A percentile compares a stretch with the other conserved stretches of the same genome.
Conservation (phyloP, 2,113 vertebrate species). For the Psophia crepitans region DNA sequence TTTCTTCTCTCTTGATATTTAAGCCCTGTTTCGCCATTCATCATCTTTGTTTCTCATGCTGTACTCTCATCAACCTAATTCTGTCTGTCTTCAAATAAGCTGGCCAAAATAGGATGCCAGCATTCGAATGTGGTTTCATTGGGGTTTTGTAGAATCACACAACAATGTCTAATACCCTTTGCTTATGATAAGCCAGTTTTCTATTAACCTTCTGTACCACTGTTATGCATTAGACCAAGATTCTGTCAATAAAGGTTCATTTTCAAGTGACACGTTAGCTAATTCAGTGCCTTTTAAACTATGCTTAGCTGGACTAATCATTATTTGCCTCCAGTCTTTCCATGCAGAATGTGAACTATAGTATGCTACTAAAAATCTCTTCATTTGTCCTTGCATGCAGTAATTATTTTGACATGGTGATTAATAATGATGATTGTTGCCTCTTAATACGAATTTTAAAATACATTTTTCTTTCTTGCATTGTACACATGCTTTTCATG, state of each 20-base stretch:
- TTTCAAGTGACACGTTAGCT: slow-evolving; percentile 14
- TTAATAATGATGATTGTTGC: neutral
- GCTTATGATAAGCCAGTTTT: slow-evolving; percentile 8
- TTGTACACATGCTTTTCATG: neutral
- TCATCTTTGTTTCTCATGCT: neutral
- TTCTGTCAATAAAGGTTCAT: neutral
- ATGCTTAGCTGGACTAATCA: slow-evolving; percentile 21
- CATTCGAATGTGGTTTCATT: neutral
- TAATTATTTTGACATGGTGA: slow-evolving; percentile 11
- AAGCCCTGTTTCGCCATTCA: neutral
- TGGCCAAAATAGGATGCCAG: neutral
- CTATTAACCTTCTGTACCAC: slow-evolving; percentile 29
- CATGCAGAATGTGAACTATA: neutral
- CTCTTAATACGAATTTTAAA: neutral
- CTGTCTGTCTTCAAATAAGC: slow-evolving; percentile 12
- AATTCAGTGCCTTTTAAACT: slow-evolving; percentile 40
- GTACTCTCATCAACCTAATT: slow-evolving; percentile 6
- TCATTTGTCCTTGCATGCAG: neutral
- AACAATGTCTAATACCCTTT: neutral
- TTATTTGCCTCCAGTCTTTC: slow-evolving; percentile 39
- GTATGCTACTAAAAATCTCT: neutral
- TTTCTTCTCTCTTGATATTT: neutral
- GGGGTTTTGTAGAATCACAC: neutral
- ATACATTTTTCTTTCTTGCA: neutral
- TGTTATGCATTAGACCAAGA: neutral